These are phyloP conservation scores for Oryzias woworae DNA, from an alignment of 2,113 vertebrate species.

Conservation along the genomic window DNA sequence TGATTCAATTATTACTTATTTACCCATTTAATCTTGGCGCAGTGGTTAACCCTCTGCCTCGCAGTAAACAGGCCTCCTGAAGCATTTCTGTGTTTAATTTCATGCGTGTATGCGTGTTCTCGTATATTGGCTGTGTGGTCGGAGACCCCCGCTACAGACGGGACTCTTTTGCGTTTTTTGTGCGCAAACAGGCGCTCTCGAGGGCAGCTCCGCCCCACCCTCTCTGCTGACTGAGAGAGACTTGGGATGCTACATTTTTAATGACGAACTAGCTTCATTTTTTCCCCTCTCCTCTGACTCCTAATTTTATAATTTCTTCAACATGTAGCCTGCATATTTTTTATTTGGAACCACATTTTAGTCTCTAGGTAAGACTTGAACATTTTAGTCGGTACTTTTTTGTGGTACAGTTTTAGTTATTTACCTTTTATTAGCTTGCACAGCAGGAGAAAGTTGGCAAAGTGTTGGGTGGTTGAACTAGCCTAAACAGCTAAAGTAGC, in stretches of 20 bases:
- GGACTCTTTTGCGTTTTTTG: constrained; percentile 31
- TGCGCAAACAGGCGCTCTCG: constrained; percentile 40
- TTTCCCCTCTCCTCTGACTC: constrained; percentile 1
- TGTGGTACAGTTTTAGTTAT: constrained; percentile 34
- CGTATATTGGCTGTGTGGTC: too few species aligned
- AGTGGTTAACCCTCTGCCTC: too few species aligned
- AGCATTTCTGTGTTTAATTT: too few species aligned
- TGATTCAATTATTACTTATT: too few species aligned
- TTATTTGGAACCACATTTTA: not conserved
- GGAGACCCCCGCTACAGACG: too few species aligned
- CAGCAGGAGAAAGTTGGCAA: constrained; percentile 59
- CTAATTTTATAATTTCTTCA: constrained; percentile 17
- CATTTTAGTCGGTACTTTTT: constrained; percentile 15
- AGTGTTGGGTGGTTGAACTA: constrained; percentile 37
- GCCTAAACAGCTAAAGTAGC: constrained; percentile 4
- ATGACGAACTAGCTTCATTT: constrained; percentile 44
- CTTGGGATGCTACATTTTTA: constrained; percentile 47
- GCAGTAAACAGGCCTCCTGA: too few species aligned
- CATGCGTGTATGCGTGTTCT: too few species aligned
- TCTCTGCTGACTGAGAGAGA: constrained; percentile 39
- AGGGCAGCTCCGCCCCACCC: constrained; percentile 52
- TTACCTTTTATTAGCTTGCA: constrained; percentile 54
- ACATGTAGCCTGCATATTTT: constrained; percentile 32
- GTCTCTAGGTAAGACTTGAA: constrained; percentile 32
- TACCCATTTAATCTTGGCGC: too few species aligned